Evolutionary conservation across 2,113 vertebrate genomes (phyloP), one percentile per base, ranked within the genome.

Genomic region (Nanorana parkeri): DNA sequence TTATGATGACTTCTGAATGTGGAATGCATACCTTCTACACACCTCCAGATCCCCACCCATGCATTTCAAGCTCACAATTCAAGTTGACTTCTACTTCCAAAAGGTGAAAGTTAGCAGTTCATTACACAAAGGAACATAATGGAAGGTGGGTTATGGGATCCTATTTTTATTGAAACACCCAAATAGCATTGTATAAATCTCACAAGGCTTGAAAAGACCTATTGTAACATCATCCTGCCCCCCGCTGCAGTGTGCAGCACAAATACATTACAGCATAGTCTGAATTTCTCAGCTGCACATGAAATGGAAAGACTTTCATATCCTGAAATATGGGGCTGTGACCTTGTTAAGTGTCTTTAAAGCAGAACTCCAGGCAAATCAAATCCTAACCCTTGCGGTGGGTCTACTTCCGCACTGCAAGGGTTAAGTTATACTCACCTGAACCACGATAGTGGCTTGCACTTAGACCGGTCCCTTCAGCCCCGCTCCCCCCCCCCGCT

Each of bases 71-170:
- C 32, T 32, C 24, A 74, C 54, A 32, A 73, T n/a, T 16, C 55
- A 75, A 32, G 11, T 58, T 56, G 56, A 19, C 54, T 74, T 16
- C 17, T 61, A 32, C 26, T 56, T 32, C 11, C 15, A 58, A 60
- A 71, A 60, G 71, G 28, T 74, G 71, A 74, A 61, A 75, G 72
- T 41, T 21, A 75, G 15, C 10, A 61, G 60, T 32, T 41, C 5
- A n/a, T 16, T 21, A 19, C 54, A n/a, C 28, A 61, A 75, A 61
- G 17, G 72, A 41, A 13, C 5, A 75, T 75, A 75, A 75, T 58
- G n/a, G 72, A 75, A 36, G 72, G 55, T 41, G 72, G 55, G 56
- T 58, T 55, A 41, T 1, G n/a, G 20, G 29, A 58, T 74, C 69
- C 26, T 60, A 28, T 74, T 60, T 58, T 28, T 19, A 56, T 73